These are phyloP conservation scores for Acronicta psi DNA, from an alignment of 2,888 invertebrate species.

Conservation along the genomic window DNA sequence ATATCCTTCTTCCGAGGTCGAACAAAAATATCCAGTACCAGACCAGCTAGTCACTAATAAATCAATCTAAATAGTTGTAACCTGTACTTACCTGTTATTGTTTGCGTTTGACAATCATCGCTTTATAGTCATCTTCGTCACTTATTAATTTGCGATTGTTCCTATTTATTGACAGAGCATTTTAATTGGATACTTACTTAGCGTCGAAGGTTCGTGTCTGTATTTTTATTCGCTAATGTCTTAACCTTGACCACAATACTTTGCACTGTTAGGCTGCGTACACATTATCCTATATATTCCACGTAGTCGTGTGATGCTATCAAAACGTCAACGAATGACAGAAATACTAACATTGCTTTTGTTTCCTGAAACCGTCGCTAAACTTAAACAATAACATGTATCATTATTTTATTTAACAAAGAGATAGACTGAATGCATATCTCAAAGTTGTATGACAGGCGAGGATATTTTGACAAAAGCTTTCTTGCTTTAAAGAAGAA, in stretches of 20 bases:
- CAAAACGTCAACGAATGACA: neutral
- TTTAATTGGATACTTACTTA: slow-evolving; percentile 55
- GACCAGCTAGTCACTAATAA: slow-evolving; percentile 15
- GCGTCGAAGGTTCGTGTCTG: slow-evolving; percentile 50
- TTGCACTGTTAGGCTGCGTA: slow-evolving; percentile 39
- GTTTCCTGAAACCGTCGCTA: slow-evolving; percentile 1
- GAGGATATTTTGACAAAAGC: slow-evolving; percentile 26
- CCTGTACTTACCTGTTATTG: slow-evolving; percentile 24
- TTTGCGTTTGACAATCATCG: slow-evolving; percentile 8
- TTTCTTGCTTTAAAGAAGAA: slow-evolving; percentile 19
- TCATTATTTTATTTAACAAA: slow-evolving; percentile 23
- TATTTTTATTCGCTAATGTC: slow-evolving; percentile 59
- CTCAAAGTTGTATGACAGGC: slow-evolving; percentile 22
- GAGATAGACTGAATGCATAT: slow-evolving; percentile 21
- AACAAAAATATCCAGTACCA: slow-evolving; percentile 15
- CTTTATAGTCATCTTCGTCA: slow-evolving; percentile 27
- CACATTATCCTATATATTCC: slow-evolving; percentile 5
- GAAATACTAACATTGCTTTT: neutral
- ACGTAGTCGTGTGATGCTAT: neutral
- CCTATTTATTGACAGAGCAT: slow-evolving; percentile 49
- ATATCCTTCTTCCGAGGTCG: slow-evolving; percentile 29
- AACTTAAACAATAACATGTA: neutral
- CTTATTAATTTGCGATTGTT: slow-evolving; percentile 53
- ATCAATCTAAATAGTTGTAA: slow-evolving; percentile 31
- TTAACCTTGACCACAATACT: slow-evolving; percentile 63